Evolutionary conservation across 2,797 vertebrate species (phyloP).

Genomic region (Psittacula echo): DNA sequence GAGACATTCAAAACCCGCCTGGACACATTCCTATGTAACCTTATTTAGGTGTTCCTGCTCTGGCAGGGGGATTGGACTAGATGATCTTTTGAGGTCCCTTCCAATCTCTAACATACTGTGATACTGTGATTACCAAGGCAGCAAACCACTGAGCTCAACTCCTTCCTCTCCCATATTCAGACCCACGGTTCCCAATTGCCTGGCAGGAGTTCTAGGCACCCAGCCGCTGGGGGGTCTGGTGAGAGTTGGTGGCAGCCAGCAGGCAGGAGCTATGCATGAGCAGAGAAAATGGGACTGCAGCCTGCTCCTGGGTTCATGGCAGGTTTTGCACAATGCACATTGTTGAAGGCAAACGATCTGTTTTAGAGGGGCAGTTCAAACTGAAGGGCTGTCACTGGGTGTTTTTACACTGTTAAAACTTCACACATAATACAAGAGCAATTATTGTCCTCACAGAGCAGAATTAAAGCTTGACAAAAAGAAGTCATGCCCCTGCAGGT

Average conservation of each 20-base stretch:
- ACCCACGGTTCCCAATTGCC: not conserved
- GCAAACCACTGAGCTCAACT: not conserved
- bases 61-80: no score
- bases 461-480: constrained; percentile 24
- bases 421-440: not conserved
- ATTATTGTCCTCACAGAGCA: not conserved
- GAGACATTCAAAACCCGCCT: no score
- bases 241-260: rapidly evolving
- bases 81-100: no score
- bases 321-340: not conserved
- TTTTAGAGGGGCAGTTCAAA: not conserved
- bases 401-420: not conserved
- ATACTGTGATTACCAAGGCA: not conserved
- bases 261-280: not conserved
- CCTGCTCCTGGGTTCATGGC: not conserved
- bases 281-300: not conserved
- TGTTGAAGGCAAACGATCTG: not conserved
- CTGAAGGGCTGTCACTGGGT: not conserved
- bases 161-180: not conserved
- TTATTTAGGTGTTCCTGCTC: no score
- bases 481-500: not conserved
- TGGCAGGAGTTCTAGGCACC: not conserved
- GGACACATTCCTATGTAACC: no score
- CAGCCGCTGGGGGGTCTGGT: not conserved
- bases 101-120: no score